Evolutionary conservation across 2,797 vertebrate genomes (phyloP).

Genomic region (Psittacula derbiana): DNA sequence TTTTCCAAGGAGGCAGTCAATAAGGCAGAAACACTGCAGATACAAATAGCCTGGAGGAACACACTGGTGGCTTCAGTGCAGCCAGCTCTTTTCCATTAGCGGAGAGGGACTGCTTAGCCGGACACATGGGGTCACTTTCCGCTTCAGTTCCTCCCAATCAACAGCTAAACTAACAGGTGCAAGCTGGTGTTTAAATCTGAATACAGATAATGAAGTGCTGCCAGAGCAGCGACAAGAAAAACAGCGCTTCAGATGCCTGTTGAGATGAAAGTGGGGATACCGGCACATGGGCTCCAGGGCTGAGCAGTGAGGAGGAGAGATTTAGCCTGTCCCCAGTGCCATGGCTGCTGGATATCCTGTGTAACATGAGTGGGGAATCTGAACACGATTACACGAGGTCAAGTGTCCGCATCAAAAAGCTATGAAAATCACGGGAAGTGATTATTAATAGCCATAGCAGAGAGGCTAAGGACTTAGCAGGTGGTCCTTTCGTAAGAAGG

Average conservation of each 20-base stretch:
- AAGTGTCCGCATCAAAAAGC: not conserved
- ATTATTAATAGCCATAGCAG: conserved; percentile 34
- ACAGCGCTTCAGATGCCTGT: rapidly evolving
- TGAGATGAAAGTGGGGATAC: not conserved
- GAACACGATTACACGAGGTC: not conserved
- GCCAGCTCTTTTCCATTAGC: not conserved
- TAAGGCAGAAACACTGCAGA: not conserved
- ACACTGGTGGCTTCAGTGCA: not conserved
- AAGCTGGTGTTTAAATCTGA: not conserved
- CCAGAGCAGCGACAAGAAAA: not conserved
- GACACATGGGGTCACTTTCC: not conserved
- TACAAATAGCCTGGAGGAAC: conserved; percentile 21
- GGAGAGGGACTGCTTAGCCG: not conserved
- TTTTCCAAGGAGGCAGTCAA: conserved; percentile 12
- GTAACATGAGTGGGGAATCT: conserved; percentile 2
- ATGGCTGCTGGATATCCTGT: not conserved
- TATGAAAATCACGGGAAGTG: conserved; percentile 4
- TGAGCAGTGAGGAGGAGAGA: rapidly evolving
- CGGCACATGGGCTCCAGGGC: not conserved
- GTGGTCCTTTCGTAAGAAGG: not conserved
- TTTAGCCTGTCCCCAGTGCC: not conserved
- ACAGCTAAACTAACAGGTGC: conserved; percentile 42
- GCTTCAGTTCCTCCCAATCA: not conserved
- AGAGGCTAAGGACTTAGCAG: not conserved
- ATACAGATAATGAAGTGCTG: not conserved